A percentile compares a stretch with the other conserved stretches of the same genome.
Evolutionary conservation across 2,888 invertebrate genomes (phyloP).

Genomic region (Pycnomerus fuliginosus): DNA sequence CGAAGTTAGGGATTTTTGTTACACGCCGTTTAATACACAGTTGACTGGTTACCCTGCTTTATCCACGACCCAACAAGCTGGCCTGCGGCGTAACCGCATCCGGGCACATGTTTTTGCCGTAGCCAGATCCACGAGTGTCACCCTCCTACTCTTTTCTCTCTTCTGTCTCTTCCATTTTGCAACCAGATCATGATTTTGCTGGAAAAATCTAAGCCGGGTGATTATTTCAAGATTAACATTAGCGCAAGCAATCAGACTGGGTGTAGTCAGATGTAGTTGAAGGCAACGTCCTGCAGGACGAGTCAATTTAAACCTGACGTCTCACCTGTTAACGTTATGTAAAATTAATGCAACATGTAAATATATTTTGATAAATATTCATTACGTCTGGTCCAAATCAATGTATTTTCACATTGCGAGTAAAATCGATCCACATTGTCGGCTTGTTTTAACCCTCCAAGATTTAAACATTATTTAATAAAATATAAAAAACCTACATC

Average conservation of each 20-base stretch:
- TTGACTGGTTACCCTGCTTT: slow-evolving; percentile 22
- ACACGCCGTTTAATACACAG: slow-evolving; percentile 19
- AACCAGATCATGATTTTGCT: slow-evolving; percentile 11
- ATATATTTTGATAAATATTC: slow-evolving; percentile 1
- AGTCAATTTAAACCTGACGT: too few relatives aligned
- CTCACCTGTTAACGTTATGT: slow-evolving; percentile 1
- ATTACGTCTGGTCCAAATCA: too few relatives aligned
- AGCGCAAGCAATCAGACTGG: too few relatives aligned
- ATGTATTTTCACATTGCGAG: too few relatives aligned
- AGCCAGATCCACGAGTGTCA: slow-evolving; percentile 25
- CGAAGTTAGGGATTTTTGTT: slow-evolving; percentile 14
- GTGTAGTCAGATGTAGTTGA: too few relatives aligned
- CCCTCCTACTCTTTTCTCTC: slow-evolving; percentile 23
- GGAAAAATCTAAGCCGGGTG: slow-evolving; percentile 11
- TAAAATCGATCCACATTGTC: slow-evolving; percentile 2
- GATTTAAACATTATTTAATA: too few relatives aligned
- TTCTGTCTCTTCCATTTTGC: slow-evolving; percentile 6
- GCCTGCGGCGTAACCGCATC: slow-evolving; percentile 44
- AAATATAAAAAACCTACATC: too few relatives aligned
- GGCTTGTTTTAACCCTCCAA: too few relatives aligned
- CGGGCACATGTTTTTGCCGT: slow-evolving; percentile 45
- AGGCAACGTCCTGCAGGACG: too few relatives aligned
- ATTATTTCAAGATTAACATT: too few relatives aligned
- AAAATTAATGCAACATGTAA: slow-evolving; percentile 1
- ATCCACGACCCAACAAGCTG: slow-evolving; percentile 25